Evolutionary conservation across 2,888 invertebrate species (phyloP), one percentile per base, ranked within the genome.

Genomic region (Eupeodes latifasciatus): DNA sequence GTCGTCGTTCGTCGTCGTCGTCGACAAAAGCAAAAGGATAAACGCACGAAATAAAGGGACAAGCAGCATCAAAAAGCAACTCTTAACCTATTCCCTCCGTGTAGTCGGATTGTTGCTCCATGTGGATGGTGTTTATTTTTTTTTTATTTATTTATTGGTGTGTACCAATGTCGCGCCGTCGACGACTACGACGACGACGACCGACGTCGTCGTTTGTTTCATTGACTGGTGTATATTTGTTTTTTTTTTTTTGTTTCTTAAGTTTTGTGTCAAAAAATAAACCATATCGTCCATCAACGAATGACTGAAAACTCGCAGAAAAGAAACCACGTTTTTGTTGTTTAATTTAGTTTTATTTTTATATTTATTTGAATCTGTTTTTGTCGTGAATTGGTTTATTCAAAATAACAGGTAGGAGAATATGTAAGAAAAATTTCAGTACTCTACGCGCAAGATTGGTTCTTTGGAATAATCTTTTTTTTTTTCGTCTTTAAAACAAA

Each of bases 281-380:
- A 72, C 81, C 76, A 85, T 85, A 85, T 85, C 76, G 81, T 81
- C 72, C 76, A 85, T 85, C 81, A 81, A 57, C 55, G 62, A 76
- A 49, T 49, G 79, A 84, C 53, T 84, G 40, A 57, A 77, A 57
- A 57, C 61, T 53, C 12, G 44, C 14, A 44, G 14, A 40, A 44
- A 55, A 6, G 36, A 55, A 55, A 71, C 71, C 55, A 71, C 71
- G 71, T 71, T 71, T 71, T 71, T 7, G 53, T 12, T 44, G 55
- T 71, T 69, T 47, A 19, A 6, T 64, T 27, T 47, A 19, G 2
- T 64, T n/a, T 53, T 19, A 19, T 64, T 10, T 44, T 51, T 55
- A 19, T 64, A 4, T 44, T 51, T 55, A 27, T 49, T 14, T 34
- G 40, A 7, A 40, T 19, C 5, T 66, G 7, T 14, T 14, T 9